Evolutionary conservation across 2,797 vertebrate species (phyloP).

Genomic region (Buphagus erythrorhynchus): DNA sequence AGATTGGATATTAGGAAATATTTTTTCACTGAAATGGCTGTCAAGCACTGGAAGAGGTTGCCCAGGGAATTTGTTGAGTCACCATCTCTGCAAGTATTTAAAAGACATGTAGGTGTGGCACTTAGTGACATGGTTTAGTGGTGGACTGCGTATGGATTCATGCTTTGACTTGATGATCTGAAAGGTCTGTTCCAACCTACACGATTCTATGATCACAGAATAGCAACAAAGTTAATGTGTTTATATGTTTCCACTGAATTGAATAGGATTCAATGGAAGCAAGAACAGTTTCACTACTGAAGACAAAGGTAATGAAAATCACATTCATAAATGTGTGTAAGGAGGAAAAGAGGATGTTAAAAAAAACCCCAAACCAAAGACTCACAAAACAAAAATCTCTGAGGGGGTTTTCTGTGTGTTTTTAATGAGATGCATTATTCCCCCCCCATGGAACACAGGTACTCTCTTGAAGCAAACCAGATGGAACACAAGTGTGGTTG

Average conservation of each 20-base stretch:
- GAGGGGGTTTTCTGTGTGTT: background rate
- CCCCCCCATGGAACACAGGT: slow-evolving; percentile 69
- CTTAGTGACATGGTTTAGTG: background rate
- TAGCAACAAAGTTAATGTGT: background rate
- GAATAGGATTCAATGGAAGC: background rate
- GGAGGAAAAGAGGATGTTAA: background rate
- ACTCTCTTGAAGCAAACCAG: slow-evolving; percentile 76
- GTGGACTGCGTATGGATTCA: background rate
- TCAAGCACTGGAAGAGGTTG: background rate
- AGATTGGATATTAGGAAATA: background rate
- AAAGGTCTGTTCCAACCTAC: background rate
- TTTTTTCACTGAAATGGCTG: background rate
- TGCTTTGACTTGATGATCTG: accelerated
- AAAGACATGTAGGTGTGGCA: background rate
- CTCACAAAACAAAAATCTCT: background rate
- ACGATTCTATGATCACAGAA: background rate
- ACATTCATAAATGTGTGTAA: accelerated
- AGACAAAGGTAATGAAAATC: background rate
- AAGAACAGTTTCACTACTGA: background rate
- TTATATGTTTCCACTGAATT: background rate
- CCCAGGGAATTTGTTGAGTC: background rate
- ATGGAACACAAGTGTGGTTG: slow-evolving; percentile 83
- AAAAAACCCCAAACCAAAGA: accelerated
- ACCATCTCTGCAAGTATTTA: background rate
- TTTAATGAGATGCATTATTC: background rate